Base-by-base conservation (phyloP, 2,797 vertebrate genomes). In the Spea hammondii region DNA sequence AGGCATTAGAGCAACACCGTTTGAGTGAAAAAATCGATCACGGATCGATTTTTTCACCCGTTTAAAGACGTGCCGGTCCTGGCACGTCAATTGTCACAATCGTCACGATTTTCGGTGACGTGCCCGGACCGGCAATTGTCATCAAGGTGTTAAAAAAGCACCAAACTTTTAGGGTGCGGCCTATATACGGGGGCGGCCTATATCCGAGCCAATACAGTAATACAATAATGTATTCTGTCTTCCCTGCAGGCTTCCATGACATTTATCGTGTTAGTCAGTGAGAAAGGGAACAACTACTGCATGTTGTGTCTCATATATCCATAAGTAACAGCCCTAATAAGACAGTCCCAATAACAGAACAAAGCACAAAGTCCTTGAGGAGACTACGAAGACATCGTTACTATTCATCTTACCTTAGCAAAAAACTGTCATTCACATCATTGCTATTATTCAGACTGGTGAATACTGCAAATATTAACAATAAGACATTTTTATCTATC, bases 181-280 rank as follows among this genome's bases (percentile, higher is more conserved):
- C n/a, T n/a, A n/a, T n/a, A n/a, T n/a, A n/a, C n/a, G n/a, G n/a
- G n/a, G n/a, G n/a, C n/a, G n/a, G n/a, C n/a, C n/a, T n/a, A n/a
- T n/a, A n/a, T n/a, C n/a, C n/a, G n/a, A n/a, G n/a, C n/a, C n/a
- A n/a, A n/a, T n/a, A n/a, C n/a, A n/a, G n/a, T n/a, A 81, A 77
- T 59, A n/a, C 32, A 81, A 65, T 62, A 81, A 68, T 68, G 9
- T 66, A 48, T 77, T 49, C 69, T 77, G 51, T 44, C 54, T 77
- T 66, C 55, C 68, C 53, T 53, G 6, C 55, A 73, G 70, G 54
- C 62, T 77, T 81, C 49, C 70, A 73, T 81, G 74, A 77, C 79
- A 73, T 81, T 77, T 73, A 77, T 77, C 74, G 73, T 32, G 64
- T 77, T 77, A 13, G 64, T 72, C 62, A 75, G 70, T 59, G 32